phyloP scores from a whole-genome alignment of 2,888 invertebrate genomes.

The Dynastes grantii region DNA sequence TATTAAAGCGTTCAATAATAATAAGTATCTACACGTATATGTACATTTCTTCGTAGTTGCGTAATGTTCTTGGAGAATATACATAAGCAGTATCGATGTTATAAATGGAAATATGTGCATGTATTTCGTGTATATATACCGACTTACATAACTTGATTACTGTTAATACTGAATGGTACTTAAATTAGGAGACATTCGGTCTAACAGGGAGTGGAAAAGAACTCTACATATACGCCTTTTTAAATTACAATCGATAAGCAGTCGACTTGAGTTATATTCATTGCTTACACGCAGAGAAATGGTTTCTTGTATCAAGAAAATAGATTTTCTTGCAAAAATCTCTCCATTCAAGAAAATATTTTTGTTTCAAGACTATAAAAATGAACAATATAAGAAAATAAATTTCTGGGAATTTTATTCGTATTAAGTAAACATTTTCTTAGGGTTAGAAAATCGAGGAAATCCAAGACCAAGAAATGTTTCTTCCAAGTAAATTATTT shows the following conservation, averaged over 20 bases:
- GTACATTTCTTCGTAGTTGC: constrained; percentile 26
- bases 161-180: neutral
- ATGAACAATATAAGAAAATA: too few species aligned
- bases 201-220: neutral
- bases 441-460: too few species aligned
- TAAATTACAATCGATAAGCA: neutral
- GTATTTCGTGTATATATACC: neutral
- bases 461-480: too few species aligned
- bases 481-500: too few species aligned
- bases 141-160: neutral
- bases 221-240: neutral
- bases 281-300: too few species aligned
- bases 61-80: constrained; percentile 8
- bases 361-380: too few species aligned
- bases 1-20: constrained; percentile 24
- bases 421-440: too few species aligned
- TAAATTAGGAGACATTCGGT: neutral
- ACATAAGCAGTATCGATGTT: neutral
- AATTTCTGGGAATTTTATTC: too few species aligned
- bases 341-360: too few species aligned
- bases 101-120: neutral
- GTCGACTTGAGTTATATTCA: too few species aligned
- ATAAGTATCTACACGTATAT: neutral
- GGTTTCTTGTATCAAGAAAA: too few species aligned
- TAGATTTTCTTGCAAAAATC: too few species aligned